Base-by-base conservation (phyloP, 1,140 invertebrate genomes). In the Colletes gigas region DNA sequence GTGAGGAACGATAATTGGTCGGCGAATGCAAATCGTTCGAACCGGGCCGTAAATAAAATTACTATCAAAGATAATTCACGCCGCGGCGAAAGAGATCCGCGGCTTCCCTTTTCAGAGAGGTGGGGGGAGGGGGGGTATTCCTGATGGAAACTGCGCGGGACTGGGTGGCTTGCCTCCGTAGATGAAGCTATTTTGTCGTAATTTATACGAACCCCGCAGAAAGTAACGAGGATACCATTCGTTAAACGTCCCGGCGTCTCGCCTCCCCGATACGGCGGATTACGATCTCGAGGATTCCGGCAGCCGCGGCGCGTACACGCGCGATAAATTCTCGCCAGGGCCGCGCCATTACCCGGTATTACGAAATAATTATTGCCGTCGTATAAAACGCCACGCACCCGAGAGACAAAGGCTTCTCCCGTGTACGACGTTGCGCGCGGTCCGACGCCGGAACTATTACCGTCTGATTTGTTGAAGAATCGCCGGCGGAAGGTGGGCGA, bases 311-410 rank as follows among this genome's bases (percentile, higher is more conserved):
- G 74, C 21, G 63, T 62, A 55, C 70, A 63, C 19, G 69, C 66
- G 80, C 72, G 78, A 86, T 86, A 86, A 83, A 85, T 85, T 82
- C 83, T 74, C 83, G 69, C 52, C 39, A 21, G 39, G 60, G 78
- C 41, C 52, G 19, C 41, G 39, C 69, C 78, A 78, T 82, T 81
- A 82, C 78, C 47, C 57, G 66, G 54, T 59, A 71, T 86, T 86
- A 81, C 81, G 84, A 86, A 86, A 87, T 83, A 85, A 86, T 86
- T 85, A 87, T 81, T 78, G 69, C 73, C 54, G 57, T 85, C 70
- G 71, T 69, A 73, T 77, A 80, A 86, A 79, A 84, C 10, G 57
- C 57, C 21, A 78, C 57, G 10, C 69, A 50, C 14, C 15, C 8
- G 39, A 85, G 60, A 86, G 86, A 86, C 84, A 86, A 86, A 85